These are phyloP conservation scores for Deroplatys truncata DNA, from an alignment of 2,888 invertebrate species.

Conservation along the genomic window DNA sequence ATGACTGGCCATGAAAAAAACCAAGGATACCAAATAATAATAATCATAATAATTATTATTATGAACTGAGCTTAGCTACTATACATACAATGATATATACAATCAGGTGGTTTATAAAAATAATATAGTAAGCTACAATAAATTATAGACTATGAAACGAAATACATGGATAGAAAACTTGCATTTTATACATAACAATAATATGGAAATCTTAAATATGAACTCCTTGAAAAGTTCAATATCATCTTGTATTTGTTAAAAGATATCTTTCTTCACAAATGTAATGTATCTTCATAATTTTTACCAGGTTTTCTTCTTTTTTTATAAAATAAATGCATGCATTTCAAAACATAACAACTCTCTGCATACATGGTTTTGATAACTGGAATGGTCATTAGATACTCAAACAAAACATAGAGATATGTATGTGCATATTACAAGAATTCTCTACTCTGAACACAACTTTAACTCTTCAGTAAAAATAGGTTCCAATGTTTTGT, in stretches of 20 bases:
- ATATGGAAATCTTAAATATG: background rate
- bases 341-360: background rate
- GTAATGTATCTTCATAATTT: background rate
- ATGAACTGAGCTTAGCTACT: background rate
- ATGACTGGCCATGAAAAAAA: background rate
- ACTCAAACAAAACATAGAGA: background rate
- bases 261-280: background rate
- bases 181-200: conserved; percentile 1
- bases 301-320: background rate
- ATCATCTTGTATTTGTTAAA: background rate
- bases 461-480: background rate
- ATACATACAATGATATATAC: background rate
- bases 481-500: background rate
- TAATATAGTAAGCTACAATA: conserved; percentile 1
- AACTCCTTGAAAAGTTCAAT: background rate
- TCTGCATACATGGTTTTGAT: background rate
- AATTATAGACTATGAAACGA: conserved; percentile 13
- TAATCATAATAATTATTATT: background rate
- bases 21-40: background rate
- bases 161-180: conserved; percentile 4
- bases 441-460: background rate
- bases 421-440: background rate
- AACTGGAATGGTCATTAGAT: background rate
- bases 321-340: background rate
- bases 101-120: background rate